Base-by-base conservation (phyloP, 2,113 vertebrate genomes). In the Odontophorus gujanensis region DNA sequence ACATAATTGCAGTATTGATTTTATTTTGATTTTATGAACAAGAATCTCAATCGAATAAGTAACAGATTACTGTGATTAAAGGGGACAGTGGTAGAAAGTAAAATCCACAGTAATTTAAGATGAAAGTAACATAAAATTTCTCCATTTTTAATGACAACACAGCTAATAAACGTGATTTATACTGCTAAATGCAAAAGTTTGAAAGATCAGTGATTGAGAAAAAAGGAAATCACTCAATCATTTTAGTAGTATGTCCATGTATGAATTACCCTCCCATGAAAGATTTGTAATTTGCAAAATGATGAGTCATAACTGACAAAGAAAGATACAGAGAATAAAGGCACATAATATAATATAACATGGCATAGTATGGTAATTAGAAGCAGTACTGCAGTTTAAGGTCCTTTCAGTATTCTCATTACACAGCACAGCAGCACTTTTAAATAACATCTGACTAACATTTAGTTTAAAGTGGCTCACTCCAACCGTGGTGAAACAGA, bases 141-240 rank as follows among this genome's bases (percentile, higher is more conserved):
- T 89, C 78, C 80, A 78, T 40, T 95, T 96, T 86, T 96, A 93
- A 93, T 43, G 92, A 80, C 83, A 96, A 96, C 68, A 73, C 83
- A 63, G 59, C 88, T 92, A 94, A 97, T 96, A 97, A 97, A 96
- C 16, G 77, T 92, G 94, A 98, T 96, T 97, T 96, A 97, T 94
- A 90, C 1, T 2, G 92, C 76, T 95, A 96, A 97, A 97, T 67
- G 80, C 73, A 92, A 96, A 97, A 94, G 87, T 95, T 66, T 86
- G 83, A 96, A 97, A 95, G 94, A 97, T 79, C 92, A 95, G 73
- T 96, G 96, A 86, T 20, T 83, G 65, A 93, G 81, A 67, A 95
- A 95, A 97, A 96, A 97, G 57, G 55, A 69, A 97, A 96, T 77
- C 40, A 87, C 71, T 95, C 72, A 40, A 95, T 97, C 93, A 96